phyloP scores from a whole-genome alignment of 2,113 vertebrate genomes.

The Oncorhynchus keta region DNA sequence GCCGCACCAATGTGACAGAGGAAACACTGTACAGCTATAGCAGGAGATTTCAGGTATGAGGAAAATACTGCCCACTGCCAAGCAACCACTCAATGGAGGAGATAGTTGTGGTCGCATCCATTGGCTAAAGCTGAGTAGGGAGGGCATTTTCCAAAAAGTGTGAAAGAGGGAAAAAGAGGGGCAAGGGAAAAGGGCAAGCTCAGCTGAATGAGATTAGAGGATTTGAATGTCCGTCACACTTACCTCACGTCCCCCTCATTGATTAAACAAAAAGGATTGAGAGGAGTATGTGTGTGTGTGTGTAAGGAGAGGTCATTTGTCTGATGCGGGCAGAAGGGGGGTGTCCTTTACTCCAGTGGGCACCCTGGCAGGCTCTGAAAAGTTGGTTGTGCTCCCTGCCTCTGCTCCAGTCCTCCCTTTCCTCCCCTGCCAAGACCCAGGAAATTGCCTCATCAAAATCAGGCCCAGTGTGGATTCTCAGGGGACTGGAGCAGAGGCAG shows the following conservation, averaged over 20 bases:
- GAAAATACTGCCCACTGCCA: conserved; percentile 41
- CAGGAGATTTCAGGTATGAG: conserved; percentile 18
- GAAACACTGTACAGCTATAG: no score
- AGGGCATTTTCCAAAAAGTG: neutral
- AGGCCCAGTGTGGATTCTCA: conserved; percentile 25
- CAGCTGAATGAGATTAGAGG: conserved; percentile 12
- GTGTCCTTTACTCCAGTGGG: conserved; percentile 25
- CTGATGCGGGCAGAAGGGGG: neutral
- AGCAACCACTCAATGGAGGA: conserved; percentile 42
- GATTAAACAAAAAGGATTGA: neutral
- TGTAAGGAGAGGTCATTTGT: no score
- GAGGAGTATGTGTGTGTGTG: no score
- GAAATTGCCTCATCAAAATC: conserved; percentile 34
- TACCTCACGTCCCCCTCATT: neutral
- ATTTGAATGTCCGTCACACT: conserved; percentile 12
- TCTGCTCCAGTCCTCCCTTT: no score
- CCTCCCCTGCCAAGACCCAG: conserved; percentile 21
- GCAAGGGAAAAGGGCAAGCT: neutral
- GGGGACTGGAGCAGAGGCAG: no score
- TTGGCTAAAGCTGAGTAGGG: conserved; percentile 34
- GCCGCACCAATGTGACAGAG: no score
- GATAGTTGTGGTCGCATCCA: conserved; percentile 36
- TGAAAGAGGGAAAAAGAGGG: neutral
- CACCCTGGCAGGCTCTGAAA: neutral
- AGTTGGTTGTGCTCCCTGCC: conserved; percentile 12